Percentiles rank a stretch among this genome's conserved stretches.
phyloP scores from a whole-genome alignment of 64 coral and sea anemone genomes.

The Trachythela sp. region DNA sequence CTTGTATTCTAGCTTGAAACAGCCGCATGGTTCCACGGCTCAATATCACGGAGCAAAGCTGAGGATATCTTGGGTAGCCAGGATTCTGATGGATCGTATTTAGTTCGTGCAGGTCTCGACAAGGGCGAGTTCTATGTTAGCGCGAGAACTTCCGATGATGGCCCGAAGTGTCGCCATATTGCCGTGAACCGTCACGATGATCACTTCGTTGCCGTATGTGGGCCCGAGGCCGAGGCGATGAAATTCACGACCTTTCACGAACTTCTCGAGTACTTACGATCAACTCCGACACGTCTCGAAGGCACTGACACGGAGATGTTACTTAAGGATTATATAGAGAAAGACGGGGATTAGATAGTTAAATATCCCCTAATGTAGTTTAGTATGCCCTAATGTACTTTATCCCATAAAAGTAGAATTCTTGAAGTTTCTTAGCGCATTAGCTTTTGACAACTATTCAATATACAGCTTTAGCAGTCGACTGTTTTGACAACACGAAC shows the following conservation, averaged over 20 bases:
- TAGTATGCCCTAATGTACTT: neutral
- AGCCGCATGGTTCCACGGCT: neutral
- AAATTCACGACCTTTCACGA: neutral
- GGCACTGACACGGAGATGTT: neutral
- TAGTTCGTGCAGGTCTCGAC: neutral
- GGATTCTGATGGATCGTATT: neutral
- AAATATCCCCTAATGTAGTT: neutral
- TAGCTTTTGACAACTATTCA: no score
- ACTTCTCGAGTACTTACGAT: neutral
- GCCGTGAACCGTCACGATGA: neutral
- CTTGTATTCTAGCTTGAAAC: neutral
- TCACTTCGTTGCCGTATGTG: neutral
- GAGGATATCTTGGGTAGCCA: neutral
- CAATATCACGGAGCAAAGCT: neutral
- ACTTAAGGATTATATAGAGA: neutral
- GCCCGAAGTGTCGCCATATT: neutral
- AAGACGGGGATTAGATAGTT: neutral
- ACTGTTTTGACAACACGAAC: no score
- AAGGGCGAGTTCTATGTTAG: constrained; percentile 2
- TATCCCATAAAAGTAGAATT: neutral
- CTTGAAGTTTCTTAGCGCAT: neutral
- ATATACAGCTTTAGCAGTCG: no score
- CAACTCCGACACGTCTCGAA: constrained; percentile 12
- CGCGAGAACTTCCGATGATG: neutral
- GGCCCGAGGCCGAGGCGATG: neutral